Evolutionary conservation across 92 coral and sea anemone genomes (phyloP), one percentile per base, ranked within the genome.

Genomic region (Palythoa heliodiscus): DNA sequence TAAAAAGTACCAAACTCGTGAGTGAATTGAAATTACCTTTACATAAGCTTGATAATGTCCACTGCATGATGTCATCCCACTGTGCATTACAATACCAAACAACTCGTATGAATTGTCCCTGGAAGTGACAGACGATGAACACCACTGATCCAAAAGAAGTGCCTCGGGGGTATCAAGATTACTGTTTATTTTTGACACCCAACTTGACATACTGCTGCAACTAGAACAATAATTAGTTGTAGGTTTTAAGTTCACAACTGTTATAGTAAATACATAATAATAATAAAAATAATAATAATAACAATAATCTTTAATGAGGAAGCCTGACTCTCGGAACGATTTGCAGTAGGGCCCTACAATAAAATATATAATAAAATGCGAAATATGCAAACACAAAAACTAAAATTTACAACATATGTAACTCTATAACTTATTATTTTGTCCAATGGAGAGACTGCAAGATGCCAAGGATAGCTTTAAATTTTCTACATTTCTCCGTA

Each of bases 31-130:
- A 13, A 74, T 77, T 39, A 95, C 90, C 85, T 93, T 91, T 14
- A 97, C 94, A 80, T 97, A 97, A 37, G 98, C 95, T 82, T 94
- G 93, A 73, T 97, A 97, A 84, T 97, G 99, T 2, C 99, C 99
- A 88, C 98, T 97, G 76, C 99, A 95, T 2, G 99, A 97, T 1
- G 98, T 89, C 97, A 97, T 94, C 20, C 99, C 99, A 87, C 95
- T 94, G 86, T 97, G 99, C 92, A 95, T 91, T 29, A 97, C 99
- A 70, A 97, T 93, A 11, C 99, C 99, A 90, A 97, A 97, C 89
- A 97, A 77, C 39, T 88, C 90, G 76, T 94, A 97, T 2, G 84
- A 88, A 71, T 83, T 24, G n/a, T 70, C 23, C 5, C 82, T 77
- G 50, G 92, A 86, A 12, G 55, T 40, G 52, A 80, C 84, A n/a